A percentile compares a stretch with the other conserved stretches of the same genome.
Evolutionary conservation across 2,888 invertebrate genomes (phyloP).

Genomic region (Trichogramma dendrolimi): DNA sequence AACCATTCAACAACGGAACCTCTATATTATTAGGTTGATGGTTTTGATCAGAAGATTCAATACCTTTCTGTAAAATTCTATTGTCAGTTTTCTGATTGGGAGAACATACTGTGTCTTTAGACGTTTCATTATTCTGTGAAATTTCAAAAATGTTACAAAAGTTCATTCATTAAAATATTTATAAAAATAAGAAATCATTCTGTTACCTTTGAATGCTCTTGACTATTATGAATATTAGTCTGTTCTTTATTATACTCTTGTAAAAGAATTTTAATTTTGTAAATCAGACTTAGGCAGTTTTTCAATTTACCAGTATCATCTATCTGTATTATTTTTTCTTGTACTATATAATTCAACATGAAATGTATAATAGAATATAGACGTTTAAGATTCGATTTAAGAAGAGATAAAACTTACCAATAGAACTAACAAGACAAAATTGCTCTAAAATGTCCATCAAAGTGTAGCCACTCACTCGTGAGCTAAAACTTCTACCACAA

Average conservation of each 20-base stretch:
- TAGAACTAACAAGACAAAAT: constrained; percentile 16
- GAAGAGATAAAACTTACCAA: constrained; percentile 15
- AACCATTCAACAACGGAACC: too few relatives aligned
- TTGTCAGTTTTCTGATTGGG: too few relatives aligned
- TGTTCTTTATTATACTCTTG: constrained; percentile 12
- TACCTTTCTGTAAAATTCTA: too few relatives aligned
- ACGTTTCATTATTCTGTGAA: too few relatives aligned
- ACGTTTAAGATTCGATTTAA: constrained; percentile 3
- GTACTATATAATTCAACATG: constrained; percentile 11
- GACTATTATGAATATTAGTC: neutral
- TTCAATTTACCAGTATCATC: constrained; percentile 14
- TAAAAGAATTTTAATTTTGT: constrained; percentile 15
- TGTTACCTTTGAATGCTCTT: constrained; percentile 7
- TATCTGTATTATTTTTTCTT: constrained; percentile 13
- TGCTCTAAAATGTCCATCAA: constrained; percentile 22
- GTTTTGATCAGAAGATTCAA: too few relatives aligned
- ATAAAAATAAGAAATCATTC: neutral
- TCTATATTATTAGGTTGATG: too few relatives aligned
- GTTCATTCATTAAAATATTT: neutral
- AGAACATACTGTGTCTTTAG: too few relatives aligned
- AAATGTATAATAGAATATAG: neutral
- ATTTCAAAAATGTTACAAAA: too few relatives aligned
- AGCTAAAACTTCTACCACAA: constrained; percentile 30
- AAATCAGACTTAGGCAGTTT: constrained; percentile 12
- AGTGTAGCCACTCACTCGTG: constrained; percentile 19